Base-by-base conservation (phyloP, 2,113 vertebrate genomes). In the Kryptolebias marmoratus region DNA sequence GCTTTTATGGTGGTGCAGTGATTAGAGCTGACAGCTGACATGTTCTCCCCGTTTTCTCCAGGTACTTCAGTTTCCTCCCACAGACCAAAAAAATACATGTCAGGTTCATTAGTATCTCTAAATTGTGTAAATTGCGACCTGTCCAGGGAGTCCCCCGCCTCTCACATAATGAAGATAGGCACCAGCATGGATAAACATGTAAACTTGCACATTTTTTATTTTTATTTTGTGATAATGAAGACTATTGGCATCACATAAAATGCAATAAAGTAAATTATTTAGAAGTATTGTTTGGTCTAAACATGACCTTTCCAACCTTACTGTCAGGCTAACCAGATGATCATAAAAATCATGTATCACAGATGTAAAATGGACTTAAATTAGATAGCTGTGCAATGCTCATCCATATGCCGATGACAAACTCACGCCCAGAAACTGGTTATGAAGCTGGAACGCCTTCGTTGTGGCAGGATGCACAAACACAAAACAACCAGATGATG, bases 401-500 rank as follows among this genome's bases (percentile, higher is more conserved):
- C 58, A 36, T 32, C 27, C 58, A 30, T 49, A 54, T 74, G 66
- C 71, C 71, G 77, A 71, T 66, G 64, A 77, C 63, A 83, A 69
- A 72, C 28, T 59, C 52, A 12, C 70, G 64, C 36, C 54, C 56
- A 77, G 77, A 71, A 84, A 71, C 48, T 61, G 74, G 60, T 66
- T 68, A 12, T 73, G 68, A 75, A 73, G 69, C 80, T 90, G 88
- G 85, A 85, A 76, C 1, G 4, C 71, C 56, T 76, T 77, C 64
- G 39, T 67, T 64, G 77, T 72, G 63, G 77, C 80, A 82, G 87
- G 80, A 85, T 82, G 83, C 75, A 57, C 9, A 64, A 80, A 42
- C 4, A 64, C 78, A 49, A 71, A 79, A 68, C 73, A 80, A 77
- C 74, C 87, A 90, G 87, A 87, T 85, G 87, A 91, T 82, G 68